Conservation (phyloP, 2,888 invertebrate species). For the Cataglyphis cursor region DNA sequence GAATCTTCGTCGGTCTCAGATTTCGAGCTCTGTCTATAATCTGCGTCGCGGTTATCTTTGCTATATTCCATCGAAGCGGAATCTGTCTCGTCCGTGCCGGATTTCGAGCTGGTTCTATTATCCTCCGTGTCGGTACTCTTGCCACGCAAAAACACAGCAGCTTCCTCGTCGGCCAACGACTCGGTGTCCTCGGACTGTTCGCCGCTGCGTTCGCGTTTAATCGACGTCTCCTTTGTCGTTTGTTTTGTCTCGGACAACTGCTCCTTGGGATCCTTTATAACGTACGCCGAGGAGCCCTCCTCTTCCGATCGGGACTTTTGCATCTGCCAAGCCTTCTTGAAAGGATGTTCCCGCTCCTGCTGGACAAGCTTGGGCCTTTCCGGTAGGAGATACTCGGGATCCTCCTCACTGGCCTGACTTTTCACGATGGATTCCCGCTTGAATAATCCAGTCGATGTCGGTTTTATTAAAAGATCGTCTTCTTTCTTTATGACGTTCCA, state of each 20-base stretch:
- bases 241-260: constrained; percentile 29
- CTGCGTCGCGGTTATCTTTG: constrained; percentile 61
- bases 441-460: constrained; percentile 79
- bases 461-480: constrained; percentile 61
- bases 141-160: constrained; percentile 57
- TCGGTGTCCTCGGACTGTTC: constrained; percentile 69
- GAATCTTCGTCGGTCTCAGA: constrained; percentile 70
- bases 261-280: constrained; percentile 62
- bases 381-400: constrained; percentile 84
- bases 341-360: constrained; percentile 85
- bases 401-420: constrained; percentile 86
- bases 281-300: constrained; percentile 78
- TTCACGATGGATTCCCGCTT: constrained; percentile 85
- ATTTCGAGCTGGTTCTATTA: constrained; percentile 65
- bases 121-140: constrained; percentile 76
- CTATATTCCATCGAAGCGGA: constrained; percentile 61
- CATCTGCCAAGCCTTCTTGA: constrained; percentile 85
- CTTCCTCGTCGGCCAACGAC: constrained; percentile 66
- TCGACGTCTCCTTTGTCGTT: constrained; percentile 24
- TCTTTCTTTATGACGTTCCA: constrained; percentile 69
- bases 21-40: constrained; percentile 65
- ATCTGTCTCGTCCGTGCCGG: constrained; percentile 65
- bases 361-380: constrained; percentile 85
- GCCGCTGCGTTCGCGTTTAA: constrained; percentile 56
- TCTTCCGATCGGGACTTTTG: constrained; percentile 85